Percentiles rank a stretch among this genome's conserved stretches.
phyloP scores from a whole-genome alignment of 2,888 invertebrate species.

The Alsophila aescularia region DNA sequence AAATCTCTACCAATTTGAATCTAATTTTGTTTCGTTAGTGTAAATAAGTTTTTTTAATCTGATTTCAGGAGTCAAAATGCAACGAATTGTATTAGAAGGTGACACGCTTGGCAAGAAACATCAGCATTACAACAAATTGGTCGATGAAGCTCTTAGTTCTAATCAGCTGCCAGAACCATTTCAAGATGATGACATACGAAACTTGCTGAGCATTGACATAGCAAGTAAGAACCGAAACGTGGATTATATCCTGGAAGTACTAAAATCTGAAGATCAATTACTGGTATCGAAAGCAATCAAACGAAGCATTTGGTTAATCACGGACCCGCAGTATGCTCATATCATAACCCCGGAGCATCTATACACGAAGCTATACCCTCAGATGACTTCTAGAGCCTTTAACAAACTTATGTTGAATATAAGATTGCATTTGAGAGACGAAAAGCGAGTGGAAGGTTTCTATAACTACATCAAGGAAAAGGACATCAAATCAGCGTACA shows the following conservation, averaged over 20 bases:
- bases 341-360: conserved; percentile 65
- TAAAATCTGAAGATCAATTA: conserved; percentile 57
- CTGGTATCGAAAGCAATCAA: conserved; percentile 65
- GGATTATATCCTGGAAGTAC: conserved; percentile 47
- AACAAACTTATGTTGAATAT: conserved; percentile 60
- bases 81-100: conserved; percentile 50
- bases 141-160: conserved; percentile 32
- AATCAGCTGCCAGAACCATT: conserved; percentile 4
- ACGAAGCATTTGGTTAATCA: conserved; percentile 61
- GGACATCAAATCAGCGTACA: conserved; percentile 43
- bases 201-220: conserved; percentile 57
- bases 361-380: conserved; percentile 52
- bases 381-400: conserved; percentile 60
- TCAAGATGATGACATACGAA: conserved; percentile 42
- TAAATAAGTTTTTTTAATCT: background rate
- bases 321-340: conserved; percentile 55
- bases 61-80: conserved; percentile 46
- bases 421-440: conserved; percentile 58
- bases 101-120: conserved; percentile 49
- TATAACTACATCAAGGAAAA: conserved; percentile 51
- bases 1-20: too few species aligned
- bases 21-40: background rate
- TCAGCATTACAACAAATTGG: conserved; percentile 35
- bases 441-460: conserved; percentile 59
- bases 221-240: conserved; percentile 50